Evolutionary conservation across 2,888 invertebrate species (phyloP), one percentile per base, ranked within the genome.

Genomic region (Ochlodes sylvanus): DNA sequence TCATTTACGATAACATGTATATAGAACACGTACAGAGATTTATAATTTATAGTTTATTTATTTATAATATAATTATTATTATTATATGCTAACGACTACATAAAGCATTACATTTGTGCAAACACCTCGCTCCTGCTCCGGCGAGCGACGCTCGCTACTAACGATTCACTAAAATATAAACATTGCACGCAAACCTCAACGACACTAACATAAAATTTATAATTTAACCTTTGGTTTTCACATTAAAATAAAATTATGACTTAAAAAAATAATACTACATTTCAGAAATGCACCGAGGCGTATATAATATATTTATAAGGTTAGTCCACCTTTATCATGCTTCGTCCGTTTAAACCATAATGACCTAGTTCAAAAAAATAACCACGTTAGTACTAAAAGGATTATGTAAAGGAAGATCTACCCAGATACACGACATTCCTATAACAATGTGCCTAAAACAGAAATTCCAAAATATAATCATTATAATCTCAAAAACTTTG

Each of bases 11-110:
- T 32, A 63, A 55, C 63, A 63, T 63, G 63, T 63, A 47, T 41
- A 41, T 38, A 66, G 61, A 65, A 63, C 63, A 68, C 61, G 60
- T 68, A 69, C 61, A 69, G 67, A 69, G 63, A 69, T 66, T 69
- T 66, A 65, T 69, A 63, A 63, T 67, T 68, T 57, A 69, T 70
- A 61, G 44, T 55, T 55, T 2, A 62, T 66, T 70, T 63, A 70
- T 64, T 77, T 77, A 76, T 47, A 47, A 9, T 47, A 47, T 47
- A 47, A 74, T 73, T 75, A 78, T 78, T 74, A 77, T 79, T 85
- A 85, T 82, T 75, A 82, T 87, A 87, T 82, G 85, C 86, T 89
- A 90, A 87, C 80, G 76, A 80, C 87, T 90, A 91, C 86, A 87
- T 89, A 88, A 91, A 91, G 91, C 91, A 88, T 88, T 88, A 68